Conservation (phyloP, 2,888 invertebrate species). For the Spisula solida region DNA sequence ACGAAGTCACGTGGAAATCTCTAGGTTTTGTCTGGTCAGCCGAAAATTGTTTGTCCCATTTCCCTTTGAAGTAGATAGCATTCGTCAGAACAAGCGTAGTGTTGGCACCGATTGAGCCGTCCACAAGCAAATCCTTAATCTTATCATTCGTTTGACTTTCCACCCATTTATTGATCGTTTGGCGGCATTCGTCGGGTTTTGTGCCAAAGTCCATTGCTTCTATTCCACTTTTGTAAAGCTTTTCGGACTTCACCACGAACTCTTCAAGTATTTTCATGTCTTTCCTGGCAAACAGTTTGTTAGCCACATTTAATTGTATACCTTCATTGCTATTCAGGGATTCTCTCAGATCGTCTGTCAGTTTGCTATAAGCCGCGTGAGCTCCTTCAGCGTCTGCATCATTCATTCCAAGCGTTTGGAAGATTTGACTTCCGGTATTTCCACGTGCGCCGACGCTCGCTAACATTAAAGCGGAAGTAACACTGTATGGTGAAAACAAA, state of each 20-base stretch:
- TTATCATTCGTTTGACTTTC: constrained; percentile 93
- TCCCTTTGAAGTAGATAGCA: constrained; percentile 88
- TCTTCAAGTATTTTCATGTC: constrained; percentile 55
- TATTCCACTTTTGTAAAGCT: constrained; percentile 72
- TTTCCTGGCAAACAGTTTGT: constrained; percentile 66
- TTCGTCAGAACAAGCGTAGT: constrained; percentile 87
- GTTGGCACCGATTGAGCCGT: constrained; percentile 87
- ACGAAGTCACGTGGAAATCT: constrained; percentile 89
- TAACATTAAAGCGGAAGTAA: constrained; percentile 73
- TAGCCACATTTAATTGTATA: constrained; percentile 65
- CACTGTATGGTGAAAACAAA: constrained; percentile 75
- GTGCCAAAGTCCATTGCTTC: constrained; percentile 85
- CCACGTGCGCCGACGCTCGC: constrained; percentile 70
- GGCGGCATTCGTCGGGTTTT: constrained; percentile 85
- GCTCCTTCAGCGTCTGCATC: constrained; percentile 18
- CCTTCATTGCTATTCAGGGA: constrained; percentile 31
- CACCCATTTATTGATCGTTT: constrained; percentile 94
- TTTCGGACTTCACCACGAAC: constrained; percentile 50
- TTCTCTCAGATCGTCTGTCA: constrained; percentile 52
- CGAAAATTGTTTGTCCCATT: constrained; percentile 81
- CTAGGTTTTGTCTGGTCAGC: constrained; percentile 38
- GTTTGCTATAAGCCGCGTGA: constrained; percentile 59
- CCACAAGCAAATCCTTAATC: constrained; percentile 92
- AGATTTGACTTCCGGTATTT: constrained; percentile 64
- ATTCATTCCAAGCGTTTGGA: constrained; percentile 51